Base-by-base conservation (phyloP, 2,888 invertebrate species). In the Cerastis leucographa region DNA sequence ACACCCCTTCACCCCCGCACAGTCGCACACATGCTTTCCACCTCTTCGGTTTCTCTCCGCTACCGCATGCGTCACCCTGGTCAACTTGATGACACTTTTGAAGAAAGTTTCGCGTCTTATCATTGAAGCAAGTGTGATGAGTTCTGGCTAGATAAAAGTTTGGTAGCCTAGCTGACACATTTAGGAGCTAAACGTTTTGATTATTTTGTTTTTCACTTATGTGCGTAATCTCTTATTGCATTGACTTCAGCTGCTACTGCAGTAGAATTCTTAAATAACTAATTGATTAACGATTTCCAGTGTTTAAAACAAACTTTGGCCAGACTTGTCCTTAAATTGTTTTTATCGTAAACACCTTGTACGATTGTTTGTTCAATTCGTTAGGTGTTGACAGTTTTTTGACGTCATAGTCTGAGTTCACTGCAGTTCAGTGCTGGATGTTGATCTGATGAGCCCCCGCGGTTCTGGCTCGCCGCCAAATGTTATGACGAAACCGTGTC, bases 41-140 rank as follows among this genome's bases (percentile, higher is more conserved):
- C 95, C 81, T 74, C 88, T 91, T 87, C 94, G 93, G 95, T 94
- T 95, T 93, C 88, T 88, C 81, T 87, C 86, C 89, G 86, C 89
- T 93, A 92, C 95, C 96, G 95, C 95, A 96, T 96, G 96, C 96
- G 96, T 95, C 96, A 96, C 91, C 94, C 93, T 91, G 92, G 92
- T 91, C 93, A 93, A 91, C 90, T 91, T 88, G 74, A 85, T 76
- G 80, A 82, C 85, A 89, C 75, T 84, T 83, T 66, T 71, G 44
- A 87, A 86, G 80, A 86, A 87, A 88, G 80, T 88, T 88, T 88
- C 40, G 68, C 76, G 67, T 82, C 84, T 80, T 84, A 77, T 74
- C 81, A 42, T n/a, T 59, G 44, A 67, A 61, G 82, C 71, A 72
- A 69, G 69, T 77, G 66, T 81, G 71, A 82, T 74, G 71, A 79